Percentiles rank a stretch among this genome's conserved stretches.
phyloP scores from a whole-genome alignment of 53 echinoderm and acorn worm species.

The Arbacia lixula region DNA sequence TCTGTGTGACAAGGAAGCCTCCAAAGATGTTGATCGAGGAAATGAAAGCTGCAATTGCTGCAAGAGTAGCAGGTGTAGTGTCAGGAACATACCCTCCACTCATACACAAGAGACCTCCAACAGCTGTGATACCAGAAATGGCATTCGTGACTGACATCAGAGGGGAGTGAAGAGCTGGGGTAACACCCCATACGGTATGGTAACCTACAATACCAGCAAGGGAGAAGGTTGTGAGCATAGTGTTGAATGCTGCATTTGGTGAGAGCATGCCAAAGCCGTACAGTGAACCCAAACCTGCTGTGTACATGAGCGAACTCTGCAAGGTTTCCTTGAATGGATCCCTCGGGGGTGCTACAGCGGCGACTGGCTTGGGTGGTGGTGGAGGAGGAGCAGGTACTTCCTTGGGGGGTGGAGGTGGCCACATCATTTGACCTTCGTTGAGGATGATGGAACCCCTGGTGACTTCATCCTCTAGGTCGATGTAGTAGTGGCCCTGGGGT shows the following conservation, averaged over 20 bases:
- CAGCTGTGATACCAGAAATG: constrained; percentile 98
- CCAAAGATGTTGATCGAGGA: constrained; percentile 99
- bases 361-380: constrained; percentile 55
- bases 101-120: constrained; percentile 95
- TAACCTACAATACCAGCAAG: constrained; percentile 94
- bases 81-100: constrained; percentile 86
- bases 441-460: constrained; percentile 88
- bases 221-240: constrained; percentile 95
- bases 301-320: constrained; percentile 78
- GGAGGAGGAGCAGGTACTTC: constrained; percentile 69
- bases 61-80: constrained; percentile 67
- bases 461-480: constrained; percentile 98
- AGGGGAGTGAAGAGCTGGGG: constrained; percentile 97
- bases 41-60: constrained; percentile 90
- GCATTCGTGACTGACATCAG: constrained; percentile 99
- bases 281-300: constrained; percentile 75
- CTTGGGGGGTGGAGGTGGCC: constrained; percentile 99
- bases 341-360: constrained; percentile 60
- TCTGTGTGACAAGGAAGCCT: constrained; percentile 94
- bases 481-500: constrained; percentile 83
- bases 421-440: constrained; percentile 90
- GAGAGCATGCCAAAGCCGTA: constrained; percentile 88
- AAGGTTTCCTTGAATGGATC: constrained; percentile 82
- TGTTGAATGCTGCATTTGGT: constrained; percentile 86
- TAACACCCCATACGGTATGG: constrained; percentile 99